Conservation (phyloP, 2,888 invertebrate genomes). For the Drosophila pseudotalamancana region DNA sequence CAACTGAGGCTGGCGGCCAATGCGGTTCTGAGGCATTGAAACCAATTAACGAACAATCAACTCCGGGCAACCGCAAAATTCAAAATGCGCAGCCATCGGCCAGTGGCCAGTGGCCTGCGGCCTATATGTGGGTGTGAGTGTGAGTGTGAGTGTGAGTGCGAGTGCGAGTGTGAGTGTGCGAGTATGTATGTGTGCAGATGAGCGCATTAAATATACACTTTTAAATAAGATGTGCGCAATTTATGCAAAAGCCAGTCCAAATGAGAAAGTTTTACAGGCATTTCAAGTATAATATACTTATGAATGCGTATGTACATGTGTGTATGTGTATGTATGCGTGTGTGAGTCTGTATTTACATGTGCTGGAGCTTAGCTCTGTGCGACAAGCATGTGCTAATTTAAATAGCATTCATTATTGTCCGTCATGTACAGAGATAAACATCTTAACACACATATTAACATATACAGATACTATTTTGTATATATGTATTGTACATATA, state of each 20-base stretch:
- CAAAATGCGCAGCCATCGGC: slow-evolving; percentile 51
- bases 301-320: background rate
- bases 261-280: slow-evolving; percentile 28
- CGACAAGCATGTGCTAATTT: slow-evolving; percentile 14
- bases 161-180: background rate
- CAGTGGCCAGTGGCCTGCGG: slow-evolving; percentile 20
- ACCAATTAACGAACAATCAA: slow-evolving; percentile 75
- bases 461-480: too few relatives aligned
- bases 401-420: too few relatives aligned
- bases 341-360: too few relatives aligned
- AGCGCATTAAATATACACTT: slow-evolving; percentile 16
- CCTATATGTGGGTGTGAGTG: background rate
- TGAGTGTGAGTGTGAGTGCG: slow-evolving; percentile 11
- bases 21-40: slow-evolving; percentile 66
- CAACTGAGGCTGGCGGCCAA: slow-evolving; percentile 34
- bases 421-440: too few relatives aligned
- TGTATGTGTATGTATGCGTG: too few relatives aligned
- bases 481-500: too few relatives aligned
- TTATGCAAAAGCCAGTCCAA: slow-evolving; percentile 17
- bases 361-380: too few relatives aligned
- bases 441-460: background rate
- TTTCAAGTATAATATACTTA: background rate
- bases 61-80: slow-evolving; percentile 67
- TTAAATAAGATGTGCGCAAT: slow-evolving; percentile 20
- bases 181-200: slow-evolving; percentile 3